Base-by-base conservation (phyloP, 2,797 vertebrate species). In the Schizopygopsis pylzovi region DNA sequence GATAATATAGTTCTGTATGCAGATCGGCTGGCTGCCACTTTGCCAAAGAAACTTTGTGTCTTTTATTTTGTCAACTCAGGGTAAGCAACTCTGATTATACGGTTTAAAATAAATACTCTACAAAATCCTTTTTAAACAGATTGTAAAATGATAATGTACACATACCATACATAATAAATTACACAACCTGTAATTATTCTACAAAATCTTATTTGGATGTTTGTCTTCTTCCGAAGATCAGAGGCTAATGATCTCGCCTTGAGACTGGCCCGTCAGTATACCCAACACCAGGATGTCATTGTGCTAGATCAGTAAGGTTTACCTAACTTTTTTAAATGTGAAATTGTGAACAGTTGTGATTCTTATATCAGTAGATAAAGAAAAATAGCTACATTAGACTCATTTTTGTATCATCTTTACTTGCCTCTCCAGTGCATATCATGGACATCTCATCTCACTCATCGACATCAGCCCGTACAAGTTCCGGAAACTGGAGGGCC, bases 401-500 rank as follows among this genome's bases (percentile, higher is more conserved):
- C 33, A 25, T 54, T 59, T 72, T 43, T 22, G 22, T 77, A 25
- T 70, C 12, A 52, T 72, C 28, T 63, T 84, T 70, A 33, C 65
- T 25, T 33, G 63, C 45, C n/a, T 84, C 39, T 83, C 90, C 75
- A 97, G 98, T 88, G 98, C 97, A 76, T 99, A 99, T 93, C 98
- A 99, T 0, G 98, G 98, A 79, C 96, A 99, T 93, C 95, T 99
- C 88, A 97, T 94, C 93, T 98, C 97, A 85, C 94, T 99, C 93
- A 98, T 97, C 81, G 97, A 99, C 95, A 98, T 99, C 93, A 99
- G 98, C 91, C 98, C 98, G 71, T 99, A 99, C 95, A 99, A 99
- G 94, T 99, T 99, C 95, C 95, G 94, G 90, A 96, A 97, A 93
- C 94, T 99, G 92, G 93, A 93, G 56, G 97, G 97, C 91, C 97